These are phyloP conservation scores for Lordiphosa collinella DNA, from an alignment of 1,140 invertebrate genomes.

Conservation along the genomic window DNA sequence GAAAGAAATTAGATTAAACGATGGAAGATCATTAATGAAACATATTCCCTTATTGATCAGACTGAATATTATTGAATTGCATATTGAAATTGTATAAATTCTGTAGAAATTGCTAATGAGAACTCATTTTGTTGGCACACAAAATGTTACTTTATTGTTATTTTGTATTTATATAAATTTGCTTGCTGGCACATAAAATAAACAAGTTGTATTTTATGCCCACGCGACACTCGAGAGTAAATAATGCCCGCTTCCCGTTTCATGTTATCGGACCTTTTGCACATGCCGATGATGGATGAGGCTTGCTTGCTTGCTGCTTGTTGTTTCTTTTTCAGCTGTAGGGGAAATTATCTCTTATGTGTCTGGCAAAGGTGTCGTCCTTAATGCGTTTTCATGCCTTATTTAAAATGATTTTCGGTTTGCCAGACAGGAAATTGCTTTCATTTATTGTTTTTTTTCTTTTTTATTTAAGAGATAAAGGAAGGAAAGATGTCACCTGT, in stretches of 20 bases:
- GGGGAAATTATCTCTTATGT: conserved; percentile 37
- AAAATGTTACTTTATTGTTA: not conserved
- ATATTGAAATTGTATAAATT: no score
- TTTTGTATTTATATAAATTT: conserved; percentile 22
- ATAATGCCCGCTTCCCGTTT: conserved; percentile 35
- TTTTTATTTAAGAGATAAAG: not conserved
- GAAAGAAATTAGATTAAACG: no score
- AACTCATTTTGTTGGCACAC: not conserved
- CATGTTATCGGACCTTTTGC: conserved; percentile 25
- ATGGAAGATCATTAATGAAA: no score
- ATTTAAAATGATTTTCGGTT: conserved; percentile 72
- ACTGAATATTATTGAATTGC: no score
- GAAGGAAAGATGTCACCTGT: conserved; percentile 20
- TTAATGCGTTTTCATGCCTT: conserved; percentile 72
- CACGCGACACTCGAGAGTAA: conserved; percentile 30
- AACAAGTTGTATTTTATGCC: conserved; percentile 40
- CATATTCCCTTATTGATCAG: no score
- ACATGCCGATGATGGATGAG: not conserved
- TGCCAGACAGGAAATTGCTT: conserved; percentile 60
- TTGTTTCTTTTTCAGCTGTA: conserved; percentile 7
- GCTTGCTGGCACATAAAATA: conserved; percentile 31
- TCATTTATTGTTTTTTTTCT: conserved; percentile 50
- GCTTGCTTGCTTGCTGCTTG: conserved; percentile 2
- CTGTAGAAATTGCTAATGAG: not conserved
- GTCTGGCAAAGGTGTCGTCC: conserved; percentile 41